phyloP scores from a whole-genome alignment of 2,113 vertebrate genomes.

The Delphinapterus leucas region DNA sequence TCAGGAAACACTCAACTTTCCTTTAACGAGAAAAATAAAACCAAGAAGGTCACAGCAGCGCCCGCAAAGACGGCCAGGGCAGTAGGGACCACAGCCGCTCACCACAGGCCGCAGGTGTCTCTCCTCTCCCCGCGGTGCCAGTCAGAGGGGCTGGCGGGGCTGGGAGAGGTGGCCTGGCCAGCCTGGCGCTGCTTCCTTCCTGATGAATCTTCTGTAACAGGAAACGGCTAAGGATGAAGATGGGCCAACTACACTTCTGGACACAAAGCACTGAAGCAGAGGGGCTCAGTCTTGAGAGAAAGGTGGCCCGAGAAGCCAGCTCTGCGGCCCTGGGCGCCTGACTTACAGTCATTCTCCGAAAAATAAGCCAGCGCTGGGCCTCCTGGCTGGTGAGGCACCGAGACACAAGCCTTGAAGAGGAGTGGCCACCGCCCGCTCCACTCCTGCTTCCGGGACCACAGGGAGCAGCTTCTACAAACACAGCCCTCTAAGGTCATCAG shows the following conservation, averaged over 20 bases:
- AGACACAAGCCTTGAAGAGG: not conserved
- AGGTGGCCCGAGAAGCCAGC: not conserved
- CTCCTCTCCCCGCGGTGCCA: not conserved
- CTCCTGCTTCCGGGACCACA: not conserved
- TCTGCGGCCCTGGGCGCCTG: not conserved
- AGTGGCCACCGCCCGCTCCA: not conserved
- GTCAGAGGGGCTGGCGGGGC: not conserved
- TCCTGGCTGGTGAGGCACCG: not conserved
- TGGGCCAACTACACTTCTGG: not conserved
- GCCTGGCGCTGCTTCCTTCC: not conserved
- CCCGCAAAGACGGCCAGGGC: not conserved
- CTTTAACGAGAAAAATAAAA: conserved; percentile 17
- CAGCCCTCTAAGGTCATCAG: not conserved
- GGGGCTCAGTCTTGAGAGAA: not conserved
- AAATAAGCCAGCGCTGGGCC: not conserved
- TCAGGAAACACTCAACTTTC: conserved; percentile 16
- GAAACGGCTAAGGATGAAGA: not conserved
- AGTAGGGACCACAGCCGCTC: not conserved
- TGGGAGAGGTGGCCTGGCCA: not conserved
- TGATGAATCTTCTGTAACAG: not conserved
- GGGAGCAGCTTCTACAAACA: not conserved
- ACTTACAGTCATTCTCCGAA: not conserved
- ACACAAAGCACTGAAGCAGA: not conserved
- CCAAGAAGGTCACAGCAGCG: not conserved
- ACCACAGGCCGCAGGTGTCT: not conserved